A percentile compares a stretch with the other conserved stretches of the same genome.
Evolutionary conservation across 2,888 invertebrate genomes (phyloP).

Genomic region (Camptogramma bilineatum): DNA sequence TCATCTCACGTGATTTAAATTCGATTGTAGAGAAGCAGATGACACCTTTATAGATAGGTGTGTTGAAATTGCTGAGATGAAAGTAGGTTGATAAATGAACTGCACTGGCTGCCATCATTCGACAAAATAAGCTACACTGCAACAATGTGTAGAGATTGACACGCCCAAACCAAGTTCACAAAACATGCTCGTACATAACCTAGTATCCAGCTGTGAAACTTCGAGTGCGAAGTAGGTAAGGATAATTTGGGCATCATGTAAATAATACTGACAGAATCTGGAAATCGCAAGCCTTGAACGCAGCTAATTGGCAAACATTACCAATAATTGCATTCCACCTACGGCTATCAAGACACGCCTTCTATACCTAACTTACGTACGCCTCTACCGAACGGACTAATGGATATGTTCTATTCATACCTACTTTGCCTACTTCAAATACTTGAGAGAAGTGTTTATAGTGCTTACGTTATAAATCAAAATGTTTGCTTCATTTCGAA

Average conservation of each 20-base stretch:
- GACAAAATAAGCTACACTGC: neutral
- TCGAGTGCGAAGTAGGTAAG: slow-evolving; percentile 6
- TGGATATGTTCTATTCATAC: slow-evolving; percentile 27
- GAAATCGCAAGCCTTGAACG: slow-evolving; percentile 59
- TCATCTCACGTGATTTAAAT: neutral
- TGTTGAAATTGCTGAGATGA: neutral
- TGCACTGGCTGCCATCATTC: neutral
- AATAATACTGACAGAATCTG: slow-evolving; percentile 53
- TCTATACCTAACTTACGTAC: slow-evolving; percentile 33
- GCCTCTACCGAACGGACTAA: slow-evolving; percentile 29
- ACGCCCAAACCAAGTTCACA: neutral
- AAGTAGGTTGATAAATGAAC: neutral
- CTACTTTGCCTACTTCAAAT: slow-evolving; percentile 30
- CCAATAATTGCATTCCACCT: slow-evolving; percentile 67
- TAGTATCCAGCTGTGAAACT: neutral
- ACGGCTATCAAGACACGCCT: slow-evolving; percentile 44
- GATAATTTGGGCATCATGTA: slow-evolving; percentile 44
- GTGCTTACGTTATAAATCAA: slow-evolving; percentile 52
- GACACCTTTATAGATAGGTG: slow-evolving; percentile 1
- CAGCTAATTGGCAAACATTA: slow-evolving; percentile 75
- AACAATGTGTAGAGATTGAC: neutral
- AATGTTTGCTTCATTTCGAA: slow-evolving; percentile 47
- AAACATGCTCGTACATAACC: neutral
- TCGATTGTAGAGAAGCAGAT: slow-evolving; percentile 1
- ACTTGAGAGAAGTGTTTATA: slow-evolving; percentile 52